phyloP scores from a whole-genome alignment of 2,888 invertebrate species.

The Protodeltote pygarga region DNA sequence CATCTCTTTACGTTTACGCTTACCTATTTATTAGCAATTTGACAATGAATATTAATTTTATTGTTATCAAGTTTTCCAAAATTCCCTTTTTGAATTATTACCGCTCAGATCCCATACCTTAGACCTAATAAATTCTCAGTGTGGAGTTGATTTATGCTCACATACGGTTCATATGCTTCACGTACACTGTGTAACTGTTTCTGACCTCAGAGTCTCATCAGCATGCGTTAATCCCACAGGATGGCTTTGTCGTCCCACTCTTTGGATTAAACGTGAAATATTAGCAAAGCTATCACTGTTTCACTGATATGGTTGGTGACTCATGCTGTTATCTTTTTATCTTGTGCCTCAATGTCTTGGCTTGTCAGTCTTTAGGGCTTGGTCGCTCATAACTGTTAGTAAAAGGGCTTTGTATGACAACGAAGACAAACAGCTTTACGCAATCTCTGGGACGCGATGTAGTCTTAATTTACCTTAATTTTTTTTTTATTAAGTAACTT shows the following conservation, averaged over 20 bases:
- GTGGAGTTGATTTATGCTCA: slow-evolving; percentile 78
- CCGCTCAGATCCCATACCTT: slow-evolving; percentile 51
- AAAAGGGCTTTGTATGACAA: no score
- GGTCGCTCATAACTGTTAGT: no score
- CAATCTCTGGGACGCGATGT: no score
- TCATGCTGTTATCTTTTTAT: background rate
- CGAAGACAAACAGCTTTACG: no score
- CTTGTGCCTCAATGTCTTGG: background rate
- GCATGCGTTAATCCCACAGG: slow-evolving; percentile 70
- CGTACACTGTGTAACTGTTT: slow-evolving; percentile 73
- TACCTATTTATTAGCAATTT: slow-evolving; percentile 15
- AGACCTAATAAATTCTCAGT: slow-evolving; percentile 56
- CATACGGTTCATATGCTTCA: slow-evolving; percentile 73
- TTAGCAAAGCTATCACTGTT: slow-evolving; percentile 12
- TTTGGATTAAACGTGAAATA: slow-evolving; percentile 47
- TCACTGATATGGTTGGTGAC: background rate
- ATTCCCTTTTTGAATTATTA: slow-evolving; percentile 24
- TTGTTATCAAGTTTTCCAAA: slow-evolving; percentile 9
- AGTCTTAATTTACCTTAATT: no score
- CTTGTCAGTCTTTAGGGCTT: no score
- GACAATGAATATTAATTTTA: slow-evolving; percentile 19
- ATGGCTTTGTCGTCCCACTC: slow-evolving; percentile 44
- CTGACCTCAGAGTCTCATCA: slow-evolving; percentile 79
- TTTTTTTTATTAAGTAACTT: no score
- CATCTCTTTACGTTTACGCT: no score